Base-by-base conservation (phyloP, 2,797 vertebrate species). In the Hoplostethus mediterraneus region DNA sequence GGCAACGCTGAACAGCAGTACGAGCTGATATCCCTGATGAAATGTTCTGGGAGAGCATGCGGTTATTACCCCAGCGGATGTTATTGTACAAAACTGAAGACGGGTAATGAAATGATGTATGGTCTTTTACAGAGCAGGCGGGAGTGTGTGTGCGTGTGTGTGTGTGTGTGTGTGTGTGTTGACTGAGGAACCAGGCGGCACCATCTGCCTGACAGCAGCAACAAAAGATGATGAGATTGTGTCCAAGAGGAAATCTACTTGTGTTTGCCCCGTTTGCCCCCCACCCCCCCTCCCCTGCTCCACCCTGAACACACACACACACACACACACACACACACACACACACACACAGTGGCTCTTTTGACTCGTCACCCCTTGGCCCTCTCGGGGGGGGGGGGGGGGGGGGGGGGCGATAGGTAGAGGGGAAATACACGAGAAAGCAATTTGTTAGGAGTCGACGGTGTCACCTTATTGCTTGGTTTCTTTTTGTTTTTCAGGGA, bases 181-280 rank as follows among this genome's bases (percentile, higher is more conserved):
- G 87, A 91, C 85, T 85, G 85, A 87, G 76, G 83, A 82, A 79
- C 75, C 77, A 71, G 77, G 73, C 76, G 17, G 78, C 84, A 87
- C 91, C 89, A 89, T 87, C 90, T 86, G 87, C 85, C 85, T 90
- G 90, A 94, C 87, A 90, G 86, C 45, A 54, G 77, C 87, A 83
- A 94, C 89, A 94, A 92, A 92, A 91, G 87, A 92, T 91, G 88
- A 93, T 93, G 90, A 93, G 92, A 93, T 94, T 74, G 82, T 63
- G 73, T 92, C 88, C 75, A 67, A 88, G 88, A 90, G 88, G 85
- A 91, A 92, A 93, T 93, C 90, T 93, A 89, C 79, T 92, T 81
- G 73, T 87, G 85, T 91, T 91, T 92, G 86, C 82, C 77, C 77
- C 74, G 36, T 0, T 3, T 80, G 71, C 61, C 71, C 62, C 21